Conservation (phyloP, 2,797 vertebrate species). For the Natrix natrix region DNA sequence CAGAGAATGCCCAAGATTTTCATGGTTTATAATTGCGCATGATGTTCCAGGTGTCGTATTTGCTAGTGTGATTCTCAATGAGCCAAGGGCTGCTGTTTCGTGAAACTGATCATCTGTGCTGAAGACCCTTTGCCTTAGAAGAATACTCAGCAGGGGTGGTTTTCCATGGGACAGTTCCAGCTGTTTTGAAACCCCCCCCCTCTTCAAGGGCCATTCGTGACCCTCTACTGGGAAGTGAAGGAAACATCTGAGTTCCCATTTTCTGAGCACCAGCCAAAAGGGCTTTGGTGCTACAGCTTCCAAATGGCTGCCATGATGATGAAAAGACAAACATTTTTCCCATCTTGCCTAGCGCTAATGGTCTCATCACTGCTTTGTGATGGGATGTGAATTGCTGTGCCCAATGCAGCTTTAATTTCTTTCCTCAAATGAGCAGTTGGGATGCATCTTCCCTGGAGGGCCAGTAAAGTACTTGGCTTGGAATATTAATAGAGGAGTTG, state of each 20-base stretch:
- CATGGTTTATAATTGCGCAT: no score
- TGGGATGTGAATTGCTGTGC: constrained; percentile 27
- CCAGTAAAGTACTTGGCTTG: constrained; percentile 13
- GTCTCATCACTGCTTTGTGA: constrained; percentile 27
- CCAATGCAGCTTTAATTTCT: constrained; percentile 32
- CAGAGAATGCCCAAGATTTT: no score
- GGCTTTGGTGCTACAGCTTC: not conserved
- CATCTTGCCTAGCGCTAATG: constrained; percentile 16
- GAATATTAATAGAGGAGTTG: constrained; percentile 33
- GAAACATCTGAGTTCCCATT: not conserved
- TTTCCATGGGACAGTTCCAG: not conserved
- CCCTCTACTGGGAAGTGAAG: not conserved
- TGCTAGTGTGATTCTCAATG: not conserved
- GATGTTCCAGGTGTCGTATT: not conserved
- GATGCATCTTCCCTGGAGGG: constrained; percentile 23
- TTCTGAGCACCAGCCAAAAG: accelerated
- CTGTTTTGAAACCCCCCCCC: not conserved
- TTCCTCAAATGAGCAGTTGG: not conserved
- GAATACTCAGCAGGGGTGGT: no score
- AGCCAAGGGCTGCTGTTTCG: not conserved
- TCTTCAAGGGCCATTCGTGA: not conserved
- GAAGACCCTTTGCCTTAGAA: not conserved
- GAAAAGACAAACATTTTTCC: constrained; percentile 5
- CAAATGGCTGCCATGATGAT: not conserved
- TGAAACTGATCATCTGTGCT: not conserved